Percentiles rank a stretch among this genome's conserved stretches.
phyloP scores from a whole-genome alignment of 2,888 invertebrate genomes.

The Eupeodes latifasciatus region DNA sequence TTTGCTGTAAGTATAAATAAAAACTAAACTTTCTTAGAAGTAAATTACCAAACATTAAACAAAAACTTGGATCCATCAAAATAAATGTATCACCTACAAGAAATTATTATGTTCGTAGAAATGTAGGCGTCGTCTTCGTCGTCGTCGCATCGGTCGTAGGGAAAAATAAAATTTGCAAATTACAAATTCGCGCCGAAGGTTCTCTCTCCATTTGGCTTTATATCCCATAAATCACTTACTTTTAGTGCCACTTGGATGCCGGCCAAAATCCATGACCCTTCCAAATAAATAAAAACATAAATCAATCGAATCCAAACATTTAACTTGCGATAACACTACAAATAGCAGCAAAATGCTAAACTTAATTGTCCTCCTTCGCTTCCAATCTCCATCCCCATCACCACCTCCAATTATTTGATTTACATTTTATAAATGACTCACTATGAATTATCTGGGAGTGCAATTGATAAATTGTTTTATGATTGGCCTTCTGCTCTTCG shows the following conservation, averaged over 20 bases:
- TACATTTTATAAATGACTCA: conserved; percentile 18
- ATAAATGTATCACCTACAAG: neutral
- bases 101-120: neutral
- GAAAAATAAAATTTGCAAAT: conserved; percentile 27
- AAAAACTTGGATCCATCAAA: neutral
- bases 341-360: conserved; percentile 14
- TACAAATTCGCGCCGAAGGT: conserved; percentile 65
- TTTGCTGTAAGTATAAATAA: conserved; percentile 56
- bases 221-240: conserved; percentile 59
- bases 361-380: neutral
- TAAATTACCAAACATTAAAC: neutral
- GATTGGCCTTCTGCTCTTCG: neutral
- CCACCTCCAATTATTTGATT: neutral
- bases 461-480: conserved; percentile 3
- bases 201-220: conserved; percentile 33
- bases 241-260: conserved; percentile 47
- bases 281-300: conserved; percentile 48
- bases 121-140: conserved; percentile 49
- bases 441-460: neutral
- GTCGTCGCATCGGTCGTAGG: conserved; percentile 53
- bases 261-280: conserved; percentile 58
- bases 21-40: neutral
- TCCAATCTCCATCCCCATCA: no score
- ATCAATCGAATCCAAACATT: conserved; percentile 55
- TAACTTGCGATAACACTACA: neutral